These are phyloP conservation scores for Saimiri boliviensis DNA, from an alignment of 2,113 vertebrate genomes.

Conservation along the genomic window DNA sequence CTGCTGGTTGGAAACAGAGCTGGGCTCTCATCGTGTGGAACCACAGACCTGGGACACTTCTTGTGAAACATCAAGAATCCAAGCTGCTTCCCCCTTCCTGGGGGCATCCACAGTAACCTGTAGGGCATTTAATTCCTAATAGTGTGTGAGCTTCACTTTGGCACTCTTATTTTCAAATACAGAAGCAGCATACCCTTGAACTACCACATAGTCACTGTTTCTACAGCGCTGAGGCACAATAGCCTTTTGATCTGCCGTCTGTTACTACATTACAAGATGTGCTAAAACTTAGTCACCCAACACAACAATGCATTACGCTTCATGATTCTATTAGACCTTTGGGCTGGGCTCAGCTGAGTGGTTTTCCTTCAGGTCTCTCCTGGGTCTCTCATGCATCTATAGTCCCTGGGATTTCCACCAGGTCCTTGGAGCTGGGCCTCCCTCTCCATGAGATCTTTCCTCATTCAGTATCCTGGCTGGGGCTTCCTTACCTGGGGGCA, in stretches of 20 bases:
- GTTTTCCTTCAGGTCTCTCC: background rate
- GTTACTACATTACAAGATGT: background rate
- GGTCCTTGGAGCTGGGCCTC: background rate
- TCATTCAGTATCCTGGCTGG: background rate
- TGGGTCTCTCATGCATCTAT: background rate
- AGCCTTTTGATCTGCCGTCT: background rate
- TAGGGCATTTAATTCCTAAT: too few relatives aligned
- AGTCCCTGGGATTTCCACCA: background rate
- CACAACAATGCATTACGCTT: background rate
- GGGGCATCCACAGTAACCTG: background rate
- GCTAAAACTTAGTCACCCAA: background rate
- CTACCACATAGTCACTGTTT: background rate
- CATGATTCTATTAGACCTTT: background rate
- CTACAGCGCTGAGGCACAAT: background rate
- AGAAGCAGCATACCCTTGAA: background rate
- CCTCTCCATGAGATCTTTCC: fast-evolving
- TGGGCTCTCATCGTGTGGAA: background rate
- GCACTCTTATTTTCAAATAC: background rate
- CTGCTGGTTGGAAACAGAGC: background rate
- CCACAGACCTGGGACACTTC: background rate
- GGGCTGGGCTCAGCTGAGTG: background rate
- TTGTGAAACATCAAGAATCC: background rate
- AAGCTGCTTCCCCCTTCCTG: background rate
- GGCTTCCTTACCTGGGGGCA: background rate
- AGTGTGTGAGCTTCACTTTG: background rate